A percentile compares a stretch with the other conserved stretches of the same genome.
phyloP scores from a whole-genome alignment of 1,140 invertebrate genomes.

The Thalassaphorura encarpata region DNA sequence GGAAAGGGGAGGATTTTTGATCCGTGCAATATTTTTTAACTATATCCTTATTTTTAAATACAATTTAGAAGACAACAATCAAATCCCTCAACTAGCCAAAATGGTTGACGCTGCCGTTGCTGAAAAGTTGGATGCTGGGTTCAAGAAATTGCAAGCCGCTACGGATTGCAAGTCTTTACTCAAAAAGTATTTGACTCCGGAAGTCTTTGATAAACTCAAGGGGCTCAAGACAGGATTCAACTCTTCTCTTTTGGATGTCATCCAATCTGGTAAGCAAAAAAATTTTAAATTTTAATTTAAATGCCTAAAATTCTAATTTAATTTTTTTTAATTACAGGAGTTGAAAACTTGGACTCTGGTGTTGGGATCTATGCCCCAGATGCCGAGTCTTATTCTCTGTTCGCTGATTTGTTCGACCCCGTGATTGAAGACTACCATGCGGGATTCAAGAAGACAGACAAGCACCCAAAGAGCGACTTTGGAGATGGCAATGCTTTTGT shows the following conservation, averaged over 20 bases:
- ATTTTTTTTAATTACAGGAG: constrained; percentile 44
- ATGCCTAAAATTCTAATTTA: constrained; percentile 57
- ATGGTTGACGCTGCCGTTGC: constrained; percentile 79
- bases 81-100: constrained; percentile 36
- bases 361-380: constrained; percentile 94
- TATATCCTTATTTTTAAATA: too few species aligned
- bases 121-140: constrained; percentile 82
- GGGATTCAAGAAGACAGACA: constrained; percentile 85
- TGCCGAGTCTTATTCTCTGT: constrained; percentile 81
- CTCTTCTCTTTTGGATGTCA: constrained; percentile 78
- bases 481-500: constrained; percentile 80
- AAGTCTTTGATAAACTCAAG: constrained; percentile 81
- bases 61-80: too few species aligned
- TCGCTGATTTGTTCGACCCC: constrained; percentile 84
- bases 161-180: constrained; percentile 80
- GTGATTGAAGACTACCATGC: constrained; percentile 94
- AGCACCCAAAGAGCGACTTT: constrained; percentile 85
- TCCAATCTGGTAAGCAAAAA: constrained; percentile 72
- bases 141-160: constrained; percentile 69
- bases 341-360: constrained; percentile 80
- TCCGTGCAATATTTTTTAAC: too few species aligned
- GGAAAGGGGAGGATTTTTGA: too few species aligned
- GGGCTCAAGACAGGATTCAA: constrained; percentile 83
- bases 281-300: constrained; percentile 77
- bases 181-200: constrained; percentile 55